Evolutionary conservation across 2,113 vertebrate genomes (phyloP), one percentile per base, ranked within the genome.

Genomic region (Tachycineta bicolor): DNA sequence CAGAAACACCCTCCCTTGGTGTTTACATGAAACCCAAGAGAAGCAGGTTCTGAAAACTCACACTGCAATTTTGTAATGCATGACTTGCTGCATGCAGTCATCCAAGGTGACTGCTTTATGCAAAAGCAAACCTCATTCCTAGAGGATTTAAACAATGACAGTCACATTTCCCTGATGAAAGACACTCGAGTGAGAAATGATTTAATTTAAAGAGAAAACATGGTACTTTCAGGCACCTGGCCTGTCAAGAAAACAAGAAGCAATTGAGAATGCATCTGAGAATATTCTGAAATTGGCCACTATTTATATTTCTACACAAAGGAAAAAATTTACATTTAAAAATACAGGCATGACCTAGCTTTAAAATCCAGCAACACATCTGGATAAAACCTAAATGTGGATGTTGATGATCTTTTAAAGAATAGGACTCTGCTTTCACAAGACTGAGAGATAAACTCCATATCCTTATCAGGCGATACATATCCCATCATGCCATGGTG

Each of bases 61-160:
- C 41, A 43, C 46, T 50, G 68, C 67, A 74, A 26, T 93, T 83
- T 63, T 85, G 62, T 69, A 60, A 58, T 33, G 91, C 89, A 69
- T 47, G 82, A 82, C 84, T 95, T 87, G 67, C 87, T 67, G 78
- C 74, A 93, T 14, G 9, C 74, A 86, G 94, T 87, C 88, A 90
- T 60, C n/a, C 93, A 90, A 89, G 88, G 83, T 78, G 85, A 95
- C 52, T 88, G 79, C 73, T 86, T 94, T 81, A 86, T 56, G 53
- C 80, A 90, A 93, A 93, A 91, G 78, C 63, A 90, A 89, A 95
- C 62, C 69, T 92, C 56, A 16, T 75, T 92, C 88, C 85, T 93
- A 80, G 56, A 92, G 73, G 83, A 92, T 93, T 94, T 82, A 78
- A 94, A 95, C 88, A 68, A 94, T 62, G 41, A 68, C 73, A 83